Conservation (phyloP, 2,113 vertebrate species). For the Lynx canadensis region DNA sequence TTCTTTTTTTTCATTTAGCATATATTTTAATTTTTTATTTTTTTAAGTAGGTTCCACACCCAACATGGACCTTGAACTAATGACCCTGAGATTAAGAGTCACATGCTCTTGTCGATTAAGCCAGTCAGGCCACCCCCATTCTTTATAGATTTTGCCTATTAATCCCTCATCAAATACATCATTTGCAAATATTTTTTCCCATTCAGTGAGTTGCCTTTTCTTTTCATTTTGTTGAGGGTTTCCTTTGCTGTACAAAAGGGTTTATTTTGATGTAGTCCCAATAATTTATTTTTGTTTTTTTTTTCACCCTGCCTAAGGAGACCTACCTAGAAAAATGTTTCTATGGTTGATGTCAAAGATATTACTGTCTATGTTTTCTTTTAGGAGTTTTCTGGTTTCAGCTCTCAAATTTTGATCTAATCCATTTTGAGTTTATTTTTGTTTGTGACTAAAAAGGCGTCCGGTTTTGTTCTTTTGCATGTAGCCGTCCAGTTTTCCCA, state of each 20-base stretch:
- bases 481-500: background rate
- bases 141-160: background rate
- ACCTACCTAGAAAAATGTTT: background rate
- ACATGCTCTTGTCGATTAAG: background rate
- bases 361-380: background rate
- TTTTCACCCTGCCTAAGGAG: background rate
- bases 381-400: background rate
- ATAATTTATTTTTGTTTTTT: background rate
- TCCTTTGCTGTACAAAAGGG: background rate
- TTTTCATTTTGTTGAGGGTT: background rate
- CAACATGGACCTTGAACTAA: background rate
- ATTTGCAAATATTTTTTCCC: background rate
- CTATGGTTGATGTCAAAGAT: background rate
- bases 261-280: background rate
- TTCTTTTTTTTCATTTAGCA: background rate
- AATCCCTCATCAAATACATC: background rate
- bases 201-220: background rate
- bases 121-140: background rate
- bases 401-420: background rate
- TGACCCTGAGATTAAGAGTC: background rate
- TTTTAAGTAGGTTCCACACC: background rate
- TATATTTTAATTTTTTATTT: background rate
- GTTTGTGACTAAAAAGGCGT: background rate
- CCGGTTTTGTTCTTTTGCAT: too few species aligned
- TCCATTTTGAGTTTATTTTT: background rate